A percentile compares a stretch with the other conserved stretches of the same genome.
Conservation (phyloP, 1,140 invertebrate genomes). For the Danaus plexippus region DNA sequence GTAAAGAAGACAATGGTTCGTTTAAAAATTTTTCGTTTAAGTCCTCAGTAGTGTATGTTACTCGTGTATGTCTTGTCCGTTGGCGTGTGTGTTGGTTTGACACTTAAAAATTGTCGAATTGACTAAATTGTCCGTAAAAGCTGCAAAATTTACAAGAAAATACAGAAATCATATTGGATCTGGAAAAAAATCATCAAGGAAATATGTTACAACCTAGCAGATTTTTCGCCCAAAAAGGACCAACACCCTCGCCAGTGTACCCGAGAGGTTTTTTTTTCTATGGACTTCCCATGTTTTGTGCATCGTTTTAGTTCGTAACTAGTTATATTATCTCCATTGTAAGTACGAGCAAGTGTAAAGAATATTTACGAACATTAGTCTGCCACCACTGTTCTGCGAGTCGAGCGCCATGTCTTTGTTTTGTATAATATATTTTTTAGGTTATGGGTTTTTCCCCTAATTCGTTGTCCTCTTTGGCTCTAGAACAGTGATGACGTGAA, state of each 20-base stretch:
- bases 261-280: constrained; percentile 41
- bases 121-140: no score
- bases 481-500: constrained; percentile 44
- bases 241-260: background rate
- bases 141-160: no score
- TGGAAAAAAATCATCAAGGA: constrained; percentile 2
- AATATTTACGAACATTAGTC: constrained; percentile 28
- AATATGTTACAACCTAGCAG: constrained; percentile 29
- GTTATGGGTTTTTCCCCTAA: constrained; percentile 3
- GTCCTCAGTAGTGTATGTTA: constrained; percentile 57
- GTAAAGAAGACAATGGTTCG: constrained; percentile 67
- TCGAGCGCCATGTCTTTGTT: constrained; percentile 1
- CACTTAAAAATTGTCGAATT: no score
- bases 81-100: constrained; percentile 33
- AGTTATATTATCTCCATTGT: constrained; percentile 43
- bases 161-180: background rate
- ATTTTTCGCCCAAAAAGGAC: constrained; percentile 21
- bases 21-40: constrained; percentile 31
- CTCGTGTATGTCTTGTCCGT: constrained; percentile 41
- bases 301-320: constrained; percentile 45
- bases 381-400: constrained; percentile 49
- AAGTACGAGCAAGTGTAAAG: constrained; percentile 67
- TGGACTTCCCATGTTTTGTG: constrained; percentile 50
- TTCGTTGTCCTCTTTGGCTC: constrained; percentile 16
- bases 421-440: background rate